These are phyloP conservation scores for Donacobius atricapilla DNA, from an alignment of 2,113 vertebrate genomes.

Conservation along the genomic window DNA sequence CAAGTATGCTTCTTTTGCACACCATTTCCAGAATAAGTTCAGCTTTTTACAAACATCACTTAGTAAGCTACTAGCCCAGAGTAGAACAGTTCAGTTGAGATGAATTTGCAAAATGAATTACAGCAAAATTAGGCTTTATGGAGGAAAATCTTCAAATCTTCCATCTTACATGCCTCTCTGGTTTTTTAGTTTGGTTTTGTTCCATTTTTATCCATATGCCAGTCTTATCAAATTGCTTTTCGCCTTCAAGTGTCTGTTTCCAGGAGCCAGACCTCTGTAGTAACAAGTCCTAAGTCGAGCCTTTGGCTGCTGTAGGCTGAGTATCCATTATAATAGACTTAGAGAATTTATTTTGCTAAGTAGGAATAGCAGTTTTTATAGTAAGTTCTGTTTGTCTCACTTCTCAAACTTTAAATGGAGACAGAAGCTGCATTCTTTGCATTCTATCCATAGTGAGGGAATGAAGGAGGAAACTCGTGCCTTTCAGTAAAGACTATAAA, in stretches of 20 bases:
- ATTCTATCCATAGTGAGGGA: not conserved
- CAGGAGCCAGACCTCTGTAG: not conserved
- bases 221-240: not conserved
- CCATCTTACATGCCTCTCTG: not conserved
- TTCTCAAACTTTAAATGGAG: not conserved
- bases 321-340: not conserved
- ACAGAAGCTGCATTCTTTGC: constrained; percentile 3
- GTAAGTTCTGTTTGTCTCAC: not conserved
- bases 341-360: not conserved
- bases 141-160: not conserved
- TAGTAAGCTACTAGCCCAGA: not conserved
- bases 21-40: not conserved
- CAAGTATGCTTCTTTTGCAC: not conserved
- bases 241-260: not conserved
- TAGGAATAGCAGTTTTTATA: not conserved
- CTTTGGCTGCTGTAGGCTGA: not conserved
- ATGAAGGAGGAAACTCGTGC: not conserved
- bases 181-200: not conserved
- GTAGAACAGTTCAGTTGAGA: not conserved
- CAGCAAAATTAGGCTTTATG: not conserved
- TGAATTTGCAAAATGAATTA: not conserved
- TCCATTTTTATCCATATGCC: not conserved
- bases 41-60: not conserved
- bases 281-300: not conserved
- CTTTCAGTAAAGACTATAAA: not conserved